Percentiles rank a stretch among this genome's conserved stretches.
These are phyloP conservation scores for Muscidifurax raptorellus DNA, from an alignment of 1,140 invertebrate species.

Conservation along the genomic window DNA sequence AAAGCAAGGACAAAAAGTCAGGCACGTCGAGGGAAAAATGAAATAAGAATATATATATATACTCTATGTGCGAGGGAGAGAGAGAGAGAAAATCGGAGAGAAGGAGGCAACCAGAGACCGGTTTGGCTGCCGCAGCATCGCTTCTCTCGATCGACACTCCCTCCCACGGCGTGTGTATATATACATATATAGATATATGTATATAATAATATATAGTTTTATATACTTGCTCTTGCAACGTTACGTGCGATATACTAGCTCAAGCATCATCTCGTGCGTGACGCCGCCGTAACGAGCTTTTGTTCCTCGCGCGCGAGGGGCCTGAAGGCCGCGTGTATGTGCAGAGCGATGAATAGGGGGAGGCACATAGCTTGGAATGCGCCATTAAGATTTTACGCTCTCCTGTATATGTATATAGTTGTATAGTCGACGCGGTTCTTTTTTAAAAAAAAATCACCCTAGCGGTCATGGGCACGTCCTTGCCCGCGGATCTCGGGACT, in stretches of 20 bases:
- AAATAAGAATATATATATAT: not conserved
- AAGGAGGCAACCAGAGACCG: conserved; percentile 5
- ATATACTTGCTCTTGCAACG: not conserved
- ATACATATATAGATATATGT: too few relatives aligned
- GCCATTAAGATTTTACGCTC: not conserved
- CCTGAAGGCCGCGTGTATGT: conserved; percentile 19
- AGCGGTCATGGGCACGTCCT: not conserved
- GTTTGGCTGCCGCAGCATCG: conserved; percentile 2
- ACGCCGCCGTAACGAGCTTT: conserved; percentile 28
- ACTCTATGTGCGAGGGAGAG: not conserved
- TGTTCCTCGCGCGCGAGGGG: not conserved
- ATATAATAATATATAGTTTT: not conserved
- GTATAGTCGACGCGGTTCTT: not conserved
- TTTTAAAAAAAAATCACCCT: not conserved
- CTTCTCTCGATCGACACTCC: conserved; percentile 16
- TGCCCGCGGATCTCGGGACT: not conserved
- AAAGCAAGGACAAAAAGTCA: not conserved
- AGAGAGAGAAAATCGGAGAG: not conserved
- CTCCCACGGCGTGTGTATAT: not conserved
- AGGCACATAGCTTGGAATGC: not conserved
- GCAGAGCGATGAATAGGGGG: not conserved
- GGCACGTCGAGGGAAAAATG: too few relatives aligned
- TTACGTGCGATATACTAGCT: conserved; percentile 1
- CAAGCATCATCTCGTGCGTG: not conserved
- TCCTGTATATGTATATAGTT: not conserved